phyloP scores from a whole-genome alignment of 2,113 vertebrate species.

The Cairina moschata region DNA sequence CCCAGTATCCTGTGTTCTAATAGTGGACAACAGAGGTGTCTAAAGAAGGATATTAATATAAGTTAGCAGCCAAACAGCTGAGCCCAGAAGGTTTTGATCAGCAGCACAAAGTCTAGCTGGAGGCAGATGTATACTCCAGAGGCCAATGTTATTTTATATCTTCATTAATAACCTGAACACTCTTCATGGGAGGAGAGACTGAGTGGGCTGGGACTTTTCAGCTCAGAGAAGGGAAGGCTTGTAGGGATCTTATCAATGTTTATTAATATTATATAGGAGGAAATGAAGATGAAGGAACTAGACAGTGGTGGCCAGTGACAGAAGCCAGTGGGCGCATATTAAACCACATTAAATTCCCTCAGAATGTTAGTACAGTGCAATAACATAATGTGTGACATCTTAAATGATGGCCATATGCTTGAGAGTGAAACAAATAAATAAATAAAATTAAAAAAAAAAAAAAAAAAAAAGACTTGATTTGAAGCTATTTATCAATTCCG shows the following conservation, averaged over 20 bases:
- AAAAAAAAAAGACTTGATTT: background rate
- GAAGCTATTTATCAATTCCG: background rate
- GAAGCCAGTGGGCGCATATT: background rate
- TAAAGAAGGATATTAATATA: background rate
- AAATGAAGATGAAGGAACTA: background rate
- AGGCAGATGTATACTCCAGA: background rate
- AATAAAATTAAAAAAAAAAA: background rate
- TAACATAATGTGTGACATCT: background rate
- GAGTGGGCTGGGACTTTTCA: background rate
- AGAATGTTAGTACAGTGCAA: background rate
- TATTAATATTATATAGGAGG: background rate
- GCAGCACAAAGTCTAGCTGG: background rate
- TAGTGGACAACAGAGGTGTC: background rate
- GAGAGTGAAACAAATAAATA: background rate
- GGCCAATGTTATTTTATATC: fast-evolving
- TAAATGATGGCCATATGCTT: background rate
- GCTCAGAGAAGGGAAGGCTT: background rate
- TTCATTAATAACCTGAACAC: background rate
- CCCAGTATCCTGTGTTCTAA: background rate
- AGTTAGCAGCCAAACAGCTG: background rate
- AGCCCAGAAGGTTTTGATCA: background rate
- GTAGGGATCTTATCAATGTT: background rate
- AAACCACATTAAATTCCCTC: background rate
- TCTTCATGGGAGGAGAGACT: background rate
- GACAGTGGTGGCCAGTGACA: background rate